phyloP scores from a whole-genome alignment of 2,797 vertebrate species.

The Coilia nasus region DNA sequence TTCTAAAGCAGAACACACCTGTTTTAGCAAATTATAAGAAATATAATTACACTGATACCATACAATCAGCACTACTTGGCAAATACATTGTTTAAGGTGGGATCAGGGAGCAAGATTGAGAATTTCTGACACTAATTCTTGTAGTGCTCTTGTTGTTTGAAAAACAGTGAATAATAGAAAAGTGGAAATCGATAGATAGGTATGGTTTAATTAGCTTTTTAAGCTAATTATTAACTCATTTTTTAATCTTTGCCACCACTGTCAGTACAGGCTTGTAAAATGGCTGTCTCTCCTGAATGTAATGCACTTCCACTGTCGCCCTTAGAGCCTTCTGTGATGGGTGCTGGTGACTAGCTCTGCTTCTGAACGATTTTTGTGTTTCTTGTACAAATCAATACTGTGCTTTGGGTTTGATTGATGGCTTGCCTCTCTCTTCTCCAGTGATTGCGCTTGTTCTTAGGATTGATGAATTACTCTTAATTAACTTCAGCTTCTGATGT shows the following conservation, averaged over 20 bases:
- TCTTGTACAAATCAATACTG: neutral
- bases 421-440: neutral
- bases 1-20: neutral
- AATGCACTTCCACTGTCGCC: neutral
- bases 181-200: too few relatives aligned
- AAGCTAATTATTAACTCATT: too few relatives aligned
- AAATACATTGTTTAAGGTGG: too few relatives aligned
- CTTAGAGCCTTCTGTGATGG: neutral
- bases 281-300: neutral
- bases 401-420: neutral
- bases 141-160: too few relatives aligned
- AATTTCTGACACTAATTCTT: too few relatives aligned
- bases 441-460: neutral
- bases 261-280: neutral
- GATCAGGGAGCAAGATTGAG: too few relatives aligned
- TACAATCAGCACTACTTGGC: too few relatives aligned
- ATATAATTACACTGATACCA: neutral
- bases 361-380: neutral
- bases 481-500: neutral
- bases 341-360: neutral
- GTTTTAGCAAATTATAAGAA: neutral
- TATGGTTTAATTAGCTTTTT: too few relatives aligned
- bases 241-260: too few relatives aligned
- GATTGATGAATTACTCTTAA: neutral
- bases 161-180: too few relatives aligned